phyloP scores from a whole-genome alignment of 2,797 vertebrate genomes.

The Psittacula derbiana region DNA sequence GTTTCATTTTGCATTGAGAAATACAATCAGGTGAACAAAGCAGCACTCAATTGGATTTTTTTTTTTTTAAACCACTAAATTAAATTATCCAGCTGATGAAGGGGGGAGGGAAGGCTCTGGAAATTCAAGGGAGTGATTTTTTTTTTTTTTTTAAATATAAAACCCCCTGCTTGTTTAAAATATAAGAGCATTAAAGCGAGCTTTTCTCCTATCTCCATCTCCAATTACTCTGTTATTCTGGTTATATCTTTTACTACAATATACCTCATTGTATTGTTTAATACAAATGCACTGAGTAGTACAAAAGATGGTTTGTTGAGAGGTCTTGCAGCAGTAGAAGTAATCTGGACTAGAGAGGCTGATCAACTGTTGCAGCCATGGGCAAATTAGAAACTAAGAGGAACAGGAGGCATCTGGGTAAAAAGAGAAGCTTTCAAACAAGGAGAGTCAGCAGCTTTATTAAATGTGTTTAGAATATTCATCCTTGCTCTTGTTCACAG shows the following conservation, averaged over 20 bases:
- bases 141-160: not conserved
- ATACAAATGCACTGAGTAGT: not conserved
- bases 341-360: not conserved
- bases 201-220: not conserved
- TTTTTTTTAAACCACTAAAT: not conserved
- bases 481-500: not conserved
- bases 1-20: conserved; percentile 33
- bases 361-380: not conserved
- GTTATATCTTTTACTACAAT: conserved; percentile 23
- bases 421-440: not conserved
- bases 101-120: not conserved
- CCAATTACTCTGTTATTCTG: conserved; percentile 7
- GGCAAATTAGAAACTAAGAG: not conserved
- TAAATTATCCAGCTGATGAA: conserved; percentile 25
- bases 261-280: conserved; percentile 5
- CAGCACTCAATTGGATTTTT: not conserved
- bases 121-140: not conserved
- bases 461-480: not conserved
- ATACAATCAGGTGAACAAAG: conserved; percentile 7
- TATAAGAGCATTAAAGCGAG: not conserved
- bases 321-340: not conserved
- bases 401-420: not conserved
- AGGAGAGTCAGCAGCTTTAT: not conserved
- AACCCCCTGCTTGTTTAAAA: not conserved
- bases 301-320: conserved; percentile 10